Evolutionary conservation across 92 coral and sea anemone genomes (phyloP), one percentile per base, ranked within the genome.

Genomic region (Micromussa lordhowensis): DNA sequence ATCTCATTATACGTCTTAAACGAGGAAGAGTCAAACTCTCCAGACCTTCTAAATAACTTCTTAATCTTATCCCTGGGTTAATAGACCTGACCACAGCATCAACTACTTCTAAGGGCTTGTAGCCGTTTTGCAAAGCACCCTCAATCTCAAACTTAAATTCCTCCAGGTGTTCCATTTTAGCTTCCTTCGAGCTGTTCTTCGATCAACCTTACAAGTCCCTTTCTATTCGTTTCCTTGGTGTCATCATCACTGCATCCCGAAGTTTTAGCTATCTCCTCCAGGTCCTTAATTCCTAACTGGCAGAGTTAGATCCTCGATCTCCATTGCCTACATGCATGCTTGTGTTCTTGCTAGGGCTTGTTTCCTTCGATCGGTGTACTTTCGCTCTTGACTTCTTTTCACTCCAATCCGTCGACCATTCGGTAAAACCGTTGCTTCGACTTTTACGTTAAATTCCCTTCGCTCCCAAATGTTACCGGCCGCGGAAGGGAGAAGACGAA

Each of bases 261-360:
- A 44, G 28, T 71, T n/a, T 83, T 83, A n/a, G 78, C 79, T 3
- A 73, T 71, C 18, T 11, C 81, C 4, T 24, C 49, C 17, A 73
- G 81, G 4, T 54, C 81, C 72, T 73, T 68, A 36, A 85, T 73
- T 19, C 68, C 48, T 24, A 85, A 78, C 74, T 85, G 74, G 88
- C 82, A 85, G 48, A 73, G 81, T 22, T 73, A 58, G n/a, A 58
- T 75, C 74, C 54, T 73, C 34, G 18, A 85, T 57, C 40, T 85
- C 72, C 88, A 85, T 74, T 44, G 79, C 54, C 88, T 30, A 88
- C n/a, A n/a, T n/a, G n/a, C n/a, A n/a, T n/a, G n/a, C n/a, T n/a
- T n/a, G n/a, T 44, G 36, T 82, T 70, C 40, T 30, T n/a, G 72
- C 59, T 29, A 34, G 66, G 40, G n/a, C 40, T 36, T 36, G 40